phyloP scores from a whole-genome alignment of 2,113 vertebrate genomes.

The Myiagra hebetior region DNA sequence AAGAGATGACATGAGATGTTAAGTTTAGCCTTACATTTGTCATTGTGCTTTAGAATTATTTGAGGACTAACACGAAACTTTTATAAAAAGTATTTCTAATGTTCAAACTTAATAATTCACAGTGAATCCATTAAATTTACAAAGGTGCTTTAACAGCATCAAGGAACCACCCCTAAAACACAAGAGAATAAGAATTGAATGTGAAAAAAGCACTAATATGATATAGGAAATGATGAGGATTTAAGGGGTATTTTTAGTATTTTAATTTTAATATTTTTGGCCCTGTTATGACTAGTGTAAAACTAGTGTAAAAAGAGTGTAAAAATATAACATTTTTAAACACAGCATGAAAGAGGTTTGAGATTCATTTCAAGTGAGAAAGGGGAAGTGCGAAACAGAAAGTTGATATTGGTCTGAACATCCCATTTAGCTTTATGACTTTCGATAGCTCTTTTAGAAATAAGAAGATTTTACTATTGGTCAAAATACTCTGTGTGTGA shows the following conservation, averaged over 20 bases:
- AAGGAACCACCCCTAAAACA: background rate
- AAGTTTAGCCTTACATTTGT: constrained; percentile 49
- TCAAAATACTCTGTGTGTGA: background rate
- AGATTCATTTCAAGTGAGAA: too few species aligned
- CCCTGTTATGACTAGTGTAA: background rate
- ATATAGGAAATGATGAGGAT: background rate
- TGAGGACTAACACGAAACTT: constrained; percentile 11
- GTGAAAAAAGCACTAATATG: background rate
- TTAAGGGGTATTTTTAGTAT: background rate
- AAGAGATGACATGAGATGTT: constrained; percentile 20
- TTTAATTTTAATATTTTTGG: background rate
- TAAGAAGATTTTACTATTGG: background rate
- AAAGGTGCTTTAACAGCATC: background rate
- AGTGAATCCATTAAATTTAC: constrained; percentile 6
- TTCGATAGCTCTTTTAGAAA: background rate
- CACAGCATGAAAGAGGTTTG: background rate
- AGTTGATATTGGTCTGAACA: background rate
- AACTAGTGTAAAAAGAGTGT: background rate
- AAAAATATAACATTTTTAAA: background rate
- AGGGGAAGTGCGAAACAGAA: background rate
- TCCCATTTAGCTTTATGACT: background rate
- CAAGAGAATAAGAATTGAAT: background rate
- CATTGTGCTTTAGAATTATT: constrained; percentile 32
- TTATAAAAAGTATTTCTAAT: constrained; percentile 21
- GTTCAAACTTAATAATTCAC: constrained; percentile 44